Conservation (phyloP, 1,140 invertebrate genomes). For the Trichomalopsis sarcophagae region DNA sequence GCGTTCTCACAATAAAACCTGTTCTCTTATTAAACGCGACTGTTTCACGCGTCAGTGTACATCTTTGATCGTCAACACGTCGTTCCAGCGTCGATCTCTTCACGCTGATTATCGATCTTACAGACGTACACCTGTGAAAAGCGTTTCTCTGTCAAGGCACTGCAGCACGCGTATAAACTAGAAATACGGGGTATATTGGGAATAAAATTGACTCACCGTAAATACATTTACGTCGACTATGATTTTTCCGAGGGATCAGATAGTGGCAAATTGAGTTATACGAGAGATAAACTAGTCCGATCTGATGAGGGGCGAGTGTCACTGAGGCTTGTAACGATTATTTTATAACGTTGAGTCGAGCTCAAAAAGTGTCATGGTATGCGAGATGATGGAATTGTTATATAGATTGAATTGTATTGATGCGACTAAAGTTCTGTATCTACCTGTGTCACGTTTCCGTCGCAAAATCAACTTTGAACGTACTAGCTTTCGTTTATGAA, state of each 20-base stretch:
- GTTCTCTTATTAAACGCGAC: too few species aligned
- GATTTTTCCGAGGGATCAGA: background rate
- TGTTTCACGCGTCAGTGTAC: background rate
- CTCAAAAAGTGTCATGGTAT: background rate
- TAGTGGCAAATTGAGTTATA: conserved; percentile 1
- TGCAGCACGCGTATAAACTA: conserved; percentile 27
- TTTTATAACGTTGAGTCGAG: background rate
- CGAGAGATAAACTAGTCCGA: background rate
- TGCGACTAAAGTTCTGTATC: too few species aligned
- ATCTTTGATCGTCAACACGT: background rate
- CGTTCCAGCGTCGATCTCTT: background rate
- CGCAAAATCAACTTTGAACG: too few species aligned
- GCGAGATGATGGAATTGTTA: too few species aligned
- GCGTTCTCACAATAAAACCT: too few species aligned
- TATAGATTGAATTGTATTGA: too few species aligned
- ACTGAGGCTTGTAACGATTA: conserved; percentile 6
- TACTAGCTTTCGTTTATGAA: background rate
- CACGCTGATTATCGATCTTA: background rate
- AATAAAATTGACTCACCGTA: background rate
- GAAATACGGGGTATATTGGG: conserved; percentile 41
- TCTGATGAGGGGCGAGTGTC: background rate
- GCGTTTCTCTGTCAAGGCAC: background rate
- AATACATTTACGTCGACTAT: background rate
- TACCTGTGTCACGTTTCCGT: too few species aligned
- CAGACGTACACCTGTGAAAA: background rate